Evolutionary conservation across 2,888 invertebrate genomes (phyloP), one percentile per base, ranked within the genome.

Genomic region (Aphelenchoides bicaudatus): DNA sequence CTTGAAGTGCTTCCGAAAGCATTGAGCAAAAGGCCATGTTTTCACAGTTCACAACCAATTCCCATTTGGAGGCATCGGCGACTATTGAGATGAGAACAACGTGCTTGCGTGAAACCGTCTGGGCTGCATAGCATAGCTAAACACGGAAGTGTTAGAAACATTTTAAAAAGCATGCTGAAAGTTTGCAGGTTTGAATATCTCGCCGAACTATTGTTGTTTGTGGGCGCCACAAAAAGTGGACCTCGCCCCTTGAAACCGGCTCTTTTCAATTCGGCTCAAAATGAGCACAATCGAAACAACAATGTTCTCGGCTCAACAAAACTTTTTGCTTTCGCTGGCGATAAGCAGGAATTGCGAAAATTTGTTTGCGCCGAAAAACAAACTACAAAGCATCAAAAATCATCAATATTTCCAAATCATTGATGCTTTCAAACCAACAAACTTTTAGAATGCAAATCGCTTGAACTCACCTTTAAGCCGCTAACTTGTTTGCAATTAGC

Each of bases 61-160:
- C 30, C 23, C 37, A 28, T 10, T 39, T 46, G 28, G 37, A 47
- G 28, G 13, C 46, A 23, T 31, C 28, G 16, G 21, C 58, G 25
- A 38, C 27, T 25, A 66, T 25, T 6, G 65, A 62, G 31, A 67
- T 34, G 23, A 63, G 43, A 19, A 66, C 54, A n/a, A 63, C 27
- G n/a, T 55, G 53, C 43, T 67, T 67, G 3, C 58, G 52, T 16
- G 67, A 65, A 2, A 67, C 56, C 5, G 67, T 67, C 52, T 67
- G 67, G 16, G 70, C 68, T 28, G 71, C 71, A 50, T 71, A 67
- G 10, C 48, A 57, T 16, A 58, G 39, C 67, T 70, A 29, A 50
- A n/a, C n/a, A n/a, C n/a, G n/a, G n/a, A 67, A 64, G 31, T n/a
- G n/a, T 5, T 8, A 2, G 0, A 27, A 58, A 58, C 16, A 50